phyloP scores from a whole-genome alignment of 2,888 invertebrate species.

The Acutogordius australiensis region DNA sequence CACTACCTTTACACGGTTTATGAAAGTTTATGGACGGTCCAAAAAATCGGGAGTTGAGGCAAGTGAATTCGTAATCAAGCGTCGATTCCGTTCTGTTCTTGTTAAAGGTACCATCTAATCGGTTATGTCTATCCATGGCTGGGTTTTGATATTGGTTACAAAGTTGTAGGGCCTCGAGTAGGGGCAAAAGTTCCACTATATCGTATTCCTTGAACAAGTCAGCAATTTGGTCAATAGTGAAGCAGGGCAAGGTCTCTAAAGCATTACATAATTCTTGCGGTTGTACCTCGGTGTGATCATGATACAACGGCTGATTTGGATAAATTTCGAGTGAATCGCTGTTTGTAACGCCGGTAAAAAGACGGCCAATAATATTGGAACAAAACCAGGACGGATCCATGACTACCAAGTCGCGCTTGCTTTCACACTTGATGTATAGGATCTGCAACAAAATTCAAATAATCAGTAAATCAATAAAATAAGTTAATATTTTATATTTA shows the following conservation, averaged over 20 bases:
- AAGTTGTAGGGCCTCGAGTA: slow-evolving; percentile 38
- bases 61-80: not conserved
- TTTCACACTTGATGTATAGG: not conserved
- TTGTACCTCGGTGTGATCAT: too few species aligned
- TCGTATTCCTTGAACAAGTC: slow-evolving; percentile 26
- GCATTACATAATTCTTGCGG: too few species aligned
- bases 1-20: too few species aligned
- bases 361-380: slow-evolving; percentile 35
- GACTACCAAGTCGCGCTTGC: slow-evolving; percentile 32
- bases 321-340: not conserved
- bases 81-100: not conserved
- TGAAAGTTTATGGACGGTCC: not conserved
- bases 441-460: too few species aligned
- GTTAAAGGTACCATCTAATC: too few species aligned
- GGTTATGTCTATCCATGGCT: not conserved
- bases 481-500: too few species aligned
- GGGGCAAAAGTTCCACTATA: slow-evolving; percentile 35
- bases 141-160: slow-evolving; percentile 36
- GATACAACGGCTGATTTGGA: too few species aligned
- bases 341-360: slow-evolving; percentile 26
- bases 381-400: slow-evolving; percentile 39
- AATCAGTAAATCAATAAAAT: too few species aligned
- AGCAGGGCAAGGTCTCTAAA: not conserved
- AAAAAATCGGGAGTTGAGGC: not conserved
- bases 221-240: not conserved